Evolutionary conservation across 92 coral and sea anemone species (phyloP).

Genomic region (Heteractis magnifica): DNA sequence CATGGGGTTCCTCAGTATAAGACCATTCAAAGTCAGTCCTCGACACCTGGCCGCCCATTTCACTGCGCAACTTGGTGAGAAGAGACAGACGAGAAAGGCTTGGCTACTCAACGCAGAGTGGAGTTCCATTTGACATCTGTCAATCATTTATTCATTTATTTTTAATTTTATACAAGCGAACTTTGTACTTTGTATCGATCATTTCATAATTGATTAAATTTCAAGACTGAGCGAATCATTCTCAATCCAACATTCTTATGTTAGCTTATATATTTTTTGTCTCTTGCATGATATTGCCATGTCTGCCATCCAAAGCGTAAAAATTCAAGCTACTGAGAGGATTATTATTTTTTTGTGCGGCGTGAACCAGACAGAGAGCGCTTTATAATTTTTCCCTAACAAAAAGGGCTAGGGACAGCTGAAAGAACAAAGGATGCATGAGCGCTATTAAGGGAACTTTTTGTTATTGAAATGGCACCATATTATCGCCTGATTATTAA

Average conservation of each 20-base stretch:
- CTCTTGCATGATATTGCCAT: no score
- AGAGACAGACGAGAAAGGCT: slow-evolving; percentile 9
- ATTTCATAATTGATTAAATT: no score
- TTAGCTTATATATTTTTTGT: no score
- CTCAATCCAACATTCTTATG: no score
- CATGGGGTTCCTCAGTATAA: slow-evolving; percentile 98
- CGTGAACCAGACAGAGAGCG: not conserved
- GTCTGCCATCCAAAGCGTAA: no score
- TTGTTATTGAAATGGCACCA: not conserved
- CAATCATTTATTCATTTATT: slow-evolving; percentile 9
- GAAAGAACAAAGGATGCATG: not conserved
- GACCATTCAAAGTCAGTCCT: slow-evolving; percentile 96
- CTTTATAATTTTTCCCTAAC: not conserved
- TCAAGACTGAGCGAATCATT: no score
- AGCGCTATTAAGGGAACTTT: not conserved
- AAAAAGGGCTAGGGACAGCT: not conserved
- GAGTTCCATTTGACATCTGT: slow-evolving; percentile 23
- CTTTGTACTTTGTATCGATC: not conserved
- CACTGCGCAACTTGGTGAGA: slow-evolving; percentile 12
- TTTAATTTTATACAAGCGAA: not conserved
- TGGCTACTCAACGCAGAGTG: not conserved
- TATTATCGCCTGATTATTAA: not conserved
- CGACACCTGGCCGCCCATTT: slow-evolving; percentile 98
- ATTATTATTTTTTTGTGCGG: no score
- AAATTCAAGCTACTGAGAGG: no score